phyloP scores from a whole-genome alignment of 2,888 invertebrate species.

The Andrena hattorfiana region DNA sequence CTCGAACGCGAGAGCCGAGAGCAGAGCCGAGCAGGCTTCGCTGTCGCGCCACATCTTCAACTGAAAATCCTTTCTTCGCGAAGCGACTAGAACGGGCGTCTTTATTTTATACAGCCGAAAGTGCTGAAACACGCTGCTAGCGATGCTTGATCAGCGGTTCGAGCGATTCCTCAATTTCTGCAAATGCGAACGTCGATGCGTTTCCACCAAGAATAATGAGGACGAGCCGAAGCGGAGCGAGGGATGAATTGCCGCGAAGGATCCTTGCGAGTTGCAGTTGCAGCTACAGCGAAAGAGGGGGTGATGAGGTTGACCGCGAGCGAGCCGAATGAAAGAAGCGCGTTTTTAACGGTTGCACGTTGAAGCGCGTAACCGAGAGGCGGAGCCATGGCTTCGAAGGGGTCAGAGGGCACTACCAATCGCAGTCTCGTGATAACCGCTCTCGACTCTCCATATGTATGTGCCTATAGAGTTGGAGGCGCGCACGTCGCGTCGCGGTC shows the following conservation, averaged over 20 bases:
- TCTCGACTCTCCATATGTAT: slow-evolving; percentile 51
- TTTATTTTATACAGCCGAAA: too few relatives aligned
- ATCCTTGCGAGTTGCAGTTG: background rate
- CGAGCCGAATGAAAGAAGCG: slow-evolving; percentile 50
- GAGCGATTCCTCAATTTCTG: too few relatives aligned
- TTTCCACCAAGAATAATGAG: too few relatives aligned
- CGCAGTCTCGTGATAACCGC: slow-evolving; percentile 79
- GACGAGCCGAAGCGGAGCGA: background rate
- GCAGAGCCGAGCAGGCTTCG: too few relatives aligned
- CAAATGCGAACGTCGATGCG: too few relatives aligned
- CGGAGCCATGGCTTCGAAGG: slow-evolving; percentile 76
- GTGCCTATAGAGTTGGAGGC: background rate
- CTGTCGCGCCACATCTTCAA: background rate
- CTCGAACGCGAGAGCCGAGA: background rate
- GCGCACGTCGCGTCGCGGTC: background rate
- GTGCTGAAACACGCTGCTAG: too few relatives aligned
- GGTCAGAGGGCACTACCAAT: slow-evolving; percentile 82
- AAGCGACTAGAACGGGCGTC: too few relatives aligned
- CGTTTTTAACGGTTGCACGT: slow-evolving; percentile 67
- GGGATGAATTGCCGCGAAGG: background rate
- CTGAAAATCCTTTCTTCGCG: too few relatives aligned
- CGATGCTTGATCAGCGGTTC: too few relatives aligned
- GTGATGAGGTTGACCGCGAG: background rate
- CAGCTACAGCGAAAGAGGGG: background rate
- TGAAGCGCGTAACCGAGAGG: slow-evolving; percentile 79